phyloP scores from a whole-genome alignment of 2,888 invertebrate species.

The Caradrina clavipalpis region DNA sequence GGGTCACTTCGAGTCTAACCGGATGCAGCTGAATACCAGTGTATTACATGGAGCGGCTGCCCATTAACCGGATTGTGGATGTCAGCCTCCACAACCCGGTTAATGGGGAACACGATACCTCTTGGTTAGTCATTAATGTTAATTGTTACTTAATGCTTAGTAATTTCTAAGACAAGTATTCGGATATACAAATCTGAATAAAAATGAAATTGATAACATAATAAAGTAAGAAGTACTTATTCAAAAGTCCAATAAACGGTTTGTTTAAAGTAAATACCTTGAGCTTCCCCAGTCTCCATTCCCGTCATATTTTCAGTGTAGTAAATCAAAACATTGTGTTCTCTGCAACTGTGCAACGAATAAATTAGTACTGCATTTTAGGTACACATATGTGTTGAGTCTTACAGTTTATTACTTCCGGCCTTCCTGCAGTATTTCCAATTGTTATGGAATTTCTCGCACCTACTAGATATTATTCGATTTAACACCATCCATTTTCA shows the following conservation, averaged over 20 bases:
- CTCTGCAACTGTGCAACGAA: constrained; percentile 17
- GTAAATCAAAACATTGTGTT: constrained; percentile 27
- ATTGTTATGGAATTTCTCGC: constrained; percentile 21
- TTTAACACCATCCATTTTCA: background rate
- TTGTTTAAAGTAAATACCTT: background rate
- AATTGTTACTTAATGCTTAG: too few species aligned
- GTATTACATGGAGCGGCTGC: too few species aligned
- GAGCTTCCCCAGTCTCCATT: background rate
- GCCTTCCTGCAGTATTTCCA: constrained; percentile 20
- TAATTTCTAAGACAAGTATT: too few species aligned
- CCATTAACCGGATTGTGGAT: too few species aligned
- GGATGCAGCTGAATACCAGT: too few species aligned
- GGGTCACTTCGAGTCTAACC: too few species aligned
- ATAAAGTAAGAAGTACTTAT: background rate
- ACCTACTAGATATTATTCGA: background rate
- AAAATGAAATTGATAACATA: too few species aligned
- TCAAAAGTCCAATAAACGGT: background rate
- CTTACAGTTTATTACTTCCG: constrained; percentile 29
- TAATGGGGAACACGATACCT: too few species aligned
- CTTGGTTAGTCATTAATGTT: too few species aligned
- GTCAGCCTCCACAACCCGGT: too few species aligned
- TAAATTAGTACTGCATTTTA: constrained; percentile 19
- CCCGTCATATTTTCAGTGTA: constrained; percentile 7
- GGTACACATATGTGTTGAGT: constrained; percentile 33
- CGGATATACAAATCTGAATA: too few species aligned